A percentile compares a stretch with the other conserved stretches of the same genome.
Conservation (phyloP, 2,797 vertebrate genomes). For the Melanotaenia maccullochi region DNA sequence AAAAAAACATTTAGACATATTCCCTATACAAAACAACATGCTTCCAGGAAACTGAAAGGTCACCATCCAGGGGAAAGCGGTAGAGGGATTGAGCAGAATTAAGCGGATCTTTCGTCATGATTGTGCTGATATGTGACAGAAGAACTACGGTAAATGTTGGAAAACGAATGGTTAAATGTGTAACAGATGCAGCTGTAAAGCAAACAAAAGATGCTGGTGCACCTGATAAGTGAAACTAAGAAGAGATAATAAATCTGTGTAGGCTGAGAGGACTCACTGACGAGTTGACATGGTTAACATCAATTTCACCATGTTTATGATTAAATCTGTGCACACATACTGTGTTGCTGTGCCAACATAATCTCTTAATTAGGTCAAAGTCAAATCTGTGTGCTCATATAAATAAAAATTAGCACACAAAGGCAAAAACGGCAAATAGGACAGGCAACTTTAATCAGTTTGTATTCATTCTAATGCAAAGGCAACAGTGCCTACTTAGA, state of each 20-base stretch:
- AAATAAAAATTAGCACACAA: neutral
- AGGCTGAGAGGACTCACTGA: neutral
- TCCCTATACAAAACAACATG: conserved; percentile 33
- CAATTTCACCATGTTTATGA: conserved; percentile 5
- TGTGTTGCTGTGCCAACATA: neutral
- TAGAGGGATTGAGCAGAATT: conserved; percentile 19
- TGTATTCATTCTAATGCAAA: neutral
- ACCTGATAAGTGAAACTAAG: conserved; percentile 27
- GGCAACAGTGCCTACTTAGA: neutral
- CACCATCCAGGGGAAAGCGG: conserved; percentile 5
- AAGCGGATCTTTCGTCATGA: conserved; percentile 42
- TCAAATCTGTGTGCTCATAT: neutral
- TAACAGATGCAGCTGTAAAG: neutral
- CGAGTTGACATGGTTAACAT: neutral
- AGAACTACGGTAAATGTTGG: conserved; percentile 13
- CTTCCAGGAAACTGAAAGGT: conserved; percentile 38
- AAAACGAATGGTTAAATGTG: conserved; percentile 35
- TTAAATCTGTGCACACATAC: conserved; percentile 11
- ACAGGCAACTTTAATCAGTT: neutral
- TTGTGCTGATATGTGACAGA: conserved; percentile 21
- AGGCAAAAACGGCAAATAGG: neutral
- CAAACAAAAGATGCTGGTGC: conserved; percentile 5
- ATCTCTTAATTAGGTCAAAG: neutral
- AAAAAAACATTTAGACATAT: neutral
- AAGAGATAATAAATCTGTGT: conserved; percentile 17